Percentiles rank a stretch among this genome's conserved stretches.
phyloP scores from a whole-genome alignment of 2,888 invertebrate species.

The Pyrocoelia pectoralis region DNA sequence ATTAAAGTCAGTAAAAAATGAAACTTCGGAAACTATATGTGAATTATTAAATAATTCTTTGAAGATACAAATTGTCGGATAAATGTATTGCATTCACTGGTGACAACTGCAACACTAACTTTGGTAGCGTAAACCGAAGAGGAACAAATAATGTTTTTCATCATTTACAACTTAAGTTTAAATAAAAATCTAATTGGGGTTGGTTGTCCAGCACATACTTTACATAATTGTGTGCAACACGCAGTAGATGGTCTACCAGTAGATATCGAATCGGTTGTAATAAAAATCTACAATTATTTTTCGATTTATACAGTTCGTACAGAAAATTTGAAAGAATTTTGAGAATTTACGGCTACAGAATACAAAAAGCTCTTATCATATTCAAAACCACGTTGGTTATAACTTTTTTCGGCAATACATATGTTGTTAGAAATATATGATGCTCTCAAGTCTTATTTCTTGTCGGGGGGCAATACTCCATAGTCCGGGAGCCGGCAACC shows the following conservation, averaged over 20 bases:
- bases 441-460: conserved; percentile 6
- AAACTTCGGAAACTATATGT: not conserved
- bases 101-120: conserved; percentile 27
- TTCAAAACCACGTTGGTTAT: too few species aligned
- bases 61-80: not conserved
- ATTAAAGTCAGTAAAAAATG: not conserved
- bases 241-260: conserved; percentile 12
- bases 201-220: conserved; percentile 22
- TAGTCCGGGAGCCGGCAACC: too few species aligned
- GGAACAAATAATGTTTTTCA: conserved; percentile 24
- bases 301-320: not conserved
- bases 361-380: conserved; percentile 3
- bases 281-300: conserved; percentile 10
- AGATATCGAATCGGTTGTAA: not conserved
- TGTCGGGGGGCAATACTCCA: not conserved
- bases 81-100: conserved; percentile 21
- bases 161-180: not conserved
- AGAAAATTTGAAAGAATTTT: not conserved
- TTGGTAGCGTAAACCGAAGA: conserved; percentile 18
- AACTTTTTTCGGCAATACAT: conserved; percentile 2
- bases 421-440: not conserved
- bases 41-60: not conserved
- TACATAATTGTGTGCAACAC: conserved; percentile 18
- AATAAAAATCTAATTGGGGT: conserved; percentile 22
- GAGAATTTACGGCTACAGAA: not conserved